Evolutionary conservation across 2,888 invertebrate species (phyloP), one percentile per base, ranked within the genome.

Genomic region (Eupithecia exiguata): DNA sequence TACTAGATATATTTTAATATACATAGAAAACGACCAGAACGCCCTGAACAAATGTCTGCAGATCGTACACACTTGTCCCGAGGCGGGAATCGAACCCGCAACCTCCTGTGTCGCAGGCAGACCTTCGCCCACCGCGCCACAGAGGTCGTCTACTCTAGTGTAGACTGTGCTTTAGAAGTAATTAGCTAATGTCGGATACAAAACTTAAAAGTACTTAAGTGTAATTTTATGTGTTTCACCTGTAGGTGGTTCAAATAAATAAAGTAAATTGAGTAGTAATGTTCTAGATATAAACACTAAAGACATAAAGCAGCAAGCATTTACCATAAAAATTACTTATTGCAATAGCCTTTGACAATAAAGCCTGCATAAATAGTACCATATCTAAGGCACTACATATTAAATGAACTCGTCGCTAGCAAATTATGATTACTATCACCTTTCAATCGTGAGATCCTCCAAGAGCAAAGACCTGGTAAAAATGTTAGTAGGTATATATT

Each of bases 381-480:
- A 58, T 58, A 1, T 12, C 12, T 25, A 53, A 53, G 53, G 9
- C 21, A 58, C 21, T 53, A 21, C 5, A 25, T 53, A 12, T 53
- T 21, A 21, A 21, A 21, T 58, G 4, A 58, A 58, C 21, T 25
- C 7, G 4, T 46, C 46, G 46, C 7, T 46, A 46, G 3, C 9
- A 21, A 53, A 21, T 53, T 25, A 58, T 12, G 35, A 1, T 36
- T 36, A 58, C 53, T 46, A 18, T 63, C n/a, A 74, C 72, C 69
- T 71, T 73, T 72, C 70, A 14, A 53, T 58, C 67, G 70, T 71
- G 35, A 76, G 62, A 71, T 69, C 66, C 25, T 77, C 78, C 65
- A 67, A 68, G 49, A 53, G 69, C 67, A 74, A 69, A 79, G 78
- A 78, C 79, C 79, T 79, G 76, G 61, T 62, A 68, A 40, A 65